Evolutionary conservation across 2,888 invertebrate genomes (phyloP).

Genomic region (Pteria penguin): DNA sequence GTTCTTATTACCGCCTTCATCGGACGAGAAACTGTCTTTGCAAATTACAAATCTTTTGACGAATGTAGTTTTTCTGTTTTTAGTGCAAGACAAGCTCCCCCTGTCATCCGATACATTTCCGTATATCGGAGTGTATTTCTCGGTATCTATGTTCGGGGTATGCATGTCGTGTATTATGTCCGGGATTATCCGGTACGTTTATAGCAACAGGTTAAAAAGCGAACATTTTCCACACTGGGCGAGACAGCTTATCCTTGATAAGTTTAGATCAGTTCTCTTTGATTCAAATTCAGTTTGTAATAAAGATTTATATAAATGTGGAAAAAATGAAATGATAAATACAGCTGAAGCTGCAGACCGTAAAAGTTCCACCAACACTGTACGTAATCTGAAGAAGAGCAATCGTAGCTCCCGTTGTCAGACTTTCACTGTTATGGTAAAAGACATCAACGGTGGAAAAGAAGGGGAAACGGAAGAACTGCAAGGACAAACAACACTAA

Average conservation of each 20-base stretch:
- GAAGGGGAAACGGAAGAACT: background rate
- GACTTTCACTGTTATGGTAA: background rate
- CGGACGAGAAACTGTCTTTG: slow-evolving; percentile 16
- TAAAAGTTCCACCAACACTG: background rate
- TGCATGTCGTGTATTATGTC: slow-evolving; percentile 6
- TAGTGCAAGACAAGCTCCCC: slow-evolving; percentile 20
- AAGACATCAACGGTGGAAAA: background rate
- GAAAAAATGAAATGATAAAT: too few species aligned
- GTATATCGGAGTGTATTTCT: background rate
- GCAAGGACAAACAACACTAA: background rate
- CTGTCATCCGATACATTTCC: slow-evolving; percentile 11
- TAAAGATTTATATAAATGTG: too few species aligned
- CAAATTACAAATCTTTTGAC: slow-evolving; percentile 9
- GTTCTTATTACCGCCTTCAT: slow-evolving; percentile 12
- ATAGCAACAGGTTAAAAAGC: background rate
- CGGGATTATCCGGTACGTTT: background rate
- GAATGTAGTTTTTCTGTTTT: slow-evolving; percentile 1
- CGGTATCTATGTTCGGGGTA: background rate
- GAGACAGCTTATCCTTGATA: background rate
- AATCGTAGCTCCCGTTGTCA: too few species aligned
- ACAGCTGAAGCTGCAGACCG: too few species aligned
- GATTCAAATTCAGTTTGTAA: too few species aligned
- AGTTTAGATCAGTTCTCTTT: background rate
- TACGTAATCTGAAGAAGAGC: background rate
- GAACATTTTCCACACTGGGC: background rate